These are phyloP conservation scores for Ladona fulva DNA, from an alignment of 1,140 invertebrate species.

Conservation along the genomic window DNA sequence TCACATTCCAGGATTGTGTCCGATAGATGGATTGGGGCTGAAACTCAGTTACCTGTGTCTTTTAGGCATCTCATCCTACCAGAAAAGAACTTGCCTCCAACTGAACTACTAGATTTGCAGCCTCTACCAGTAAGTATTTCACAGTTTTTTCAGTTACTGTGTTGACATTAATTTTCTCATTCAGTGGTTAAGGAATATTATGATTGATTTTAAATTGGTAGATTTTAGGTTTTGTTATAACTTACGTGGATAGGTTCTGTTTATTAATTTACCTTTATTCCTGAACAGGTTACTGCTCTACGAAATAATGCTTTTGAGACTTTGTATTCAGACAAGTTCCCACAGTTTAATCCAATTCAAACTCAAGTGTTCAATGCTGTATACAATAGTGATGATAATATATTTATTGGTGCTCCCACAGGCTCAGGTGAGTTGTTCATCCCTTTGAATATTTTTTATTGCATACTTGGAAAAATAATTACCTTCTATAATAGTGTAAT, in stretches of 20 bases:
- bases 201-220: not conserved
- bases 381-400: slow-evolving; percentile 98
- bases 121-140: slow-evolving; percentile 64
- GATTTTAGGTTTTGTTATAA: slow-evolving; percentile 12
- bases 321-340: slow-evolving; percentile 78
- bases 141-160: not conserved
- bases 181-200: not conserved
- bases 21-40: slow-evolving; percentile 77
- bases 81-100: slow-evolving; percentile 96
- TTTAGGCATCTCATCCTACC: slow-evolving; percentile 96
- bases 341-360: slow-evolving; percentile 97
- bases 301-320: slow-evolving; percentile 77
- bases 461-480: not conserved
- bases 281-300: slow-evolving; percentile 52
- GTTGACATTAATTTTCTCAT: not conserved
- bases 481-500: no score
- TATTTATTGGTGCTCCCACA: slow-evolving; percentile 95
- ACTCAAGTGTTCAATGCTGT: slow-evolving; percentile 99
- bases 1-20: slow-evolving; percentile 35
- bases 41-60: slow-evolving; percentile 94
- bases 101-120: slow-evolving; percentile 95
- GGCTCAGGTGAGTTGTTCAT: slow-evolving; percentile 55
- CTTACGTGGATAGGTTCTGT: not conserved
- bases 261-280: slow-evolving; percentile 17
- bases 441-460: not conserved